Conservation (phyloP, 2,113 vertebrate species). For the Petrocephalus microphthalmus region DNA sequence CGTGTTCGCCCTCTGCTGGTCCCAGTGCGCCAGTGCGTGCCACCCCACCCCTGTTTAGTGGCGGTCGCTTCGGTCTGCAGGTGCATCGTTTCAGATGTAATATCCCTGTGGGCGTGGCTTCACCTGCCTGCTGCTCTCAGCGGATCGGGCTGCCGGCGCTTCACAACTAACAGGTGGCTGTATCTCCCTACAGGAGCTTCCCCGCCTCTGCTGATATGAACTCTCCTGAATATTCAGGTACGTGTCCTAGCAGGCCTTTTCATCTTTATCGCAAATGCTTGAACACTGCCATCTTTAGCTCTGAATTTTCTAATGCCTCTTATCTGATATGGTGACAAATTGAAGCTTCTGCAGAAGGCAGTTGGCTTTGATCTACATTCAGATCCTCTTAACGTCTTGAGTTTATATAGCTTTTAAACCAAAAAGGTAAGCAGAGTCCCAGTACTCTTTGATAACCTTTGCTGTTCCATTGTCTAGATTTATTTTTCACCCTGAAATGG, state of each 20-base stretch:
- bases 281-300: neutral
- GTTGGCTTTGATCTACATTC: neutral
- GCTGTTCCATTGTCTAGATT: neutral
- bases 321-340: neutral
- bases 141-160: neutral
- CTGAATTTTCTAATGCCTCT: neutral
- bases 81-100: neutral
- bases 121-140: neutral
- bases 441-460: neutral
- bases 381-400: neutral
- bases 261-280: neutral
- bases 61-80: neutral
- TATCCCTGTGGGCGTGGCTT: neutral
- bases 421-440: neutral
- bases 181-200: neutral
- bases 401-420: neutral
- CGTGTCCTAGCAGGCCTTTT: neutral
- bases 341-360: neutral
- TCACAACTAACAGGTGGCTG: conserved; percentile 10
- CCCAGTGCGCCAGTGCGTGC: neutral
- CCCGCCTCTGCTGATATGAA: conserved; percentile 23
- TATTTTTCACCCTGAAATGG: neutral
- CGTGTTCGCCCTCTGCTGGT: neutral
- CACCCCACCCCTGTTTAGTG: neutral
- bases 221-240: conserved; percentile 35